Evolutionary conservation across 2,113 vertebrate genomes (phyloP).

Genomic region (Lophotis ruficrista): DNA sequence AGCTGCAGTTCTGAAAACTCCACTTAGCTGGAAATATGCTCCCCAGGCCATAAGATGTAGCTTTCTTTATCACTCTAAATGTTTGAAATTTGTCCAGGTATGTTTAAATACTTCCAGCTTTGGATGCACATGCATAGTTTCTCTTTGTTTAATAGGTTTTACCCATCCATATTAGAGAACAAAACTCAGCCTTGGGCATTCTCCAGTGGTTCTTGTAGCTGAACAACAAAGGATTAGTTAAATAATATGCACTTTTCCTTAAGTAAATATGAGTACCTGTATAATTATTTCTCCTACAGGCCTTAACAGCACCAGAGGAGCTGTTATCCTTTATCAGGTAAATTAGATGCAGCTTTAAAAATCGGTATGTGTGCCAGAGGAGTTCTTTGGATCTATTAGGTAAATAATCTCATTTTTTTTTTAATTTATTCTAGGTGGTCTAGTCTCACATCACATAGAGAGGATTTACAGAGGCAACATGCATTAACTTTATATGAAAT

Average conservation of each 20-base stretch:
- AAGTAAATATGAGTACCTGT: slow-evolving; percentile 28
- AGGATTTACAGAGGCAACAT: not conserved
- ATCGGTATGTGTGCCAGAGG: slow-evolving; percentile 4
- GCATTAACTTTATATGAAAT: slow-evolving; percentile 13
- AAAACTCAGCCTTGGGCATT: not conserved
- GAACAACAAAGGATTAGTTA: slow-evolving; percentile 33
- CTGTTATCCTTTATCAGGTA: slow-evolving; percentile 42
- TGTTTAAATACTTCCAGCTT: not conserved
- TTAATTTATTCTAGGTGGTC: not conserved
- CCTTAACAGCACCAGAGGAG: slow-evolving; percentile 22
- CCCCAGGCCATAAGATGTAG: not conserved
- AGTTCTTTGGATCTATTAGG: slow-evolving; percentile 2
- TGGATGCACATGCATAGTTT: not conserved
- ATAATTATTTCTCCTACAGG: slow-evolving; percentile 51
- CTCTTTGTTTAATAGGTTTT: not conserved
- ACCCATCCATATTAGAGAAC: not conserved
- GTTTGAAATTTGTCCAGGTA: not conserved
- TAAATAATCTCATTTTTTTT: not conserved
- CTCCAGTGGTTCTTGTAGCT: not conserved
- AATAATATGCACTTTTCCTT: slow-evolving; percentile 27
- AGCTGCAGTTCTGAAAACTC: not conserved
- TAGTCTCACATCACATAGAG: not conserved
- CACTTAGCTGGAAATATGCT: not conserved
- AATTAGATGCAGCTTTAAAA: slow-evolving; percentile 35
- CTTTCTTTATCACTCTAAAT: not conserved